Evolutionary conservation across 2,888 invertebrate species (phyloP).

Genomic region (Bibio marci): DNA sequence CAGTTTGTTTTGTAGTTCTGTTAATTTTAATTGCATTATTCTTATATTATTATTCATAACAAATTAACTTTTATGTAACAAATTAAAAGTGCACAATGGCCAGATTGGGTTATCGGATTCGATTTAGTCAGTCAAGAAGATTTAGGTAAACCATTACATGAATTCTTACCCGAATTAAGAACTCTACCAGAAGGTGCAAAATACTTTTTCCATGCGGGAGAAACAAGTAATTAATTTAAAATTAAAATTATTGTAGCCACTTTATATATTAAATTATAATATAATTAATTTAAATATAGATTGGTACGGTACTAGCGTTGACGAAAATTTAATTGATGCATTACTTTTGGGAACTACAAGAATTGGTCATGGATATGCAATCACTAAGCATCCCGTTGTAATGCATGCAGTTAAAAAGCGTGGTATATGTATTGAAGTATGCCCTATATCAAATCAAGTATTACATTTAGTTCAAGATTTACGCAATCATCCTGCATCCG

Average conservation of each 20-base stretch:
- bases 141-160: slow-evolving; percentile 32
- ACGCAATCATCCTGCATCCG: slow-evolving; percentile 38
- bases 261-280: too few relatives aligned
- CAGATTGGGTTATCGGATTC: slow-evolving; percentile 41
- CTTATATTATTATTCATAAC: slow-evolving; percentile 16
- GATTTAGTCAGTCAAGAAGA: slow-evolving; percentile 54
- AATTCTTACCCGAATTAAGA: slow-evolving; percentile 16
- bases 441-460: slow-evolving; percentile 28
- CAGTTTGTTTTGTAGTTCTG: too few relatives aligned
- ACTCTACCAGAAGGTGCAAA: slow-evolving; percentile 23
- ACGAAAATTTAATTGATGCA: slow-evolving; percentile 34
- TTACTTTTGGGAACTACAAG: slow-evolving; percentile 24
- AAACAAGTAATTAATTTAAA: slow-evolving; percentile 33
- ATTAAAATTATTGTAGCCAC: too few relatives aligned
- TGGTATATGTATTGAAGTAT: slow-evolving; percentile 20
- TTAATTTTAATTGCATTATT: too few relatives aligned
- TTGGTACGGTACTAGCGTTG: slow-evolving; percentile 29
- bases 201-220: slow-evolving; percentile 48
- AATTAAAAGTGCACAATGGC: slow-evolving; percentile 14
- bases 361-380: slow-evolving; percentile 26
- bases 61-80: too few relatives aligned
- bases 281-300: too few relatives aligned
- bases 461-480: slow-evolving; percentile 38
- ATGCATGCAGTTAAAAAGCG: slow-evolving; percentile 21
- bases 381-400: slow-evolving; percentile 26